Evolutionary conservation across 2,888 invertebrate genomes (phyloP).

Genomic region (Spisula solida): DNA sequence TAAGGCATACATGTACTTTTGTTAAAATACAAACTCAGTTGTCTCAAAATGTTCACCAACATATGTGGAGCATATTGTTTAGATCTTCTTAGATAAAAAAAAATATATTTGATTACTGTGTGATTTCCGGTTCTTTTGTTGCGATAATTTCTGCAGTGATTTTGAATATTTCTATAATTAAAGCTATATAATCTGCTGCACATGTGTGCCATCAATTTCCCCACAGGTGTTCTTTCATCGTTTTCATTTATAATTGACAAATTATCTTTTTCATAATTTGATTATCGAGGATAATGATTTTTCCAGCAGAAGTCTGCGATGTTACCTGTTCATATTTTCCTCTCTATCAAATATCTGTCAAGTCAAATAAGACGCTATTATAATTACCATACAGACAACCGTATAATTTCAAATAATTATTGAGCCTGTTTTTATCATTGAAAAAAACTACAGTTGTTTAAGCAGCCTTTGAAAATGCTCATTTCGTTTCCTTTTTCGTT

Average conservation of each 20-base stretch:
- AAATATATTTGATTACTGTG: no score
- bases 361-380: neutral
- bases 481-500: conserved; percentile 1
- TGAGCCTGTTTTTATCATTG: neutral
- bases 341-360: neutral
- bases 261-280: neutral
- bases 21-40: no score
- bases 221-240: neutral
- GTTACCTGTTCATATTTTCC: neutral
- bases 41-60: no score
- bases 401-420: neutral
- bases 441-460: neutral
- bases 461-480: neutral
- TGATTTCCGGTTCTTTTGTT: no score
- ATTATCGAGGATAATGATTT: neutral
- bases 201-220: neutral
- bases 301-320: neutral
- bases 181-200: neutral
- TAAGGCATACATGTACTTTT: no score
- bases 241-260: neutral
- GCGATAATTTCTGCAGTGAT: no score
- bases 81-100: no score
- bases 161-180: no score
- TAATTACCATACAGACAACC: neutral
- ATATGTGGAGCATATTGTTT: no score